Percentiles rank a stretch among this genome's conserved stretches.
phyloP scores from a whole-genome alignment of 2,113 vertebrate species.

The Corythornis vintsioides region DNA sequence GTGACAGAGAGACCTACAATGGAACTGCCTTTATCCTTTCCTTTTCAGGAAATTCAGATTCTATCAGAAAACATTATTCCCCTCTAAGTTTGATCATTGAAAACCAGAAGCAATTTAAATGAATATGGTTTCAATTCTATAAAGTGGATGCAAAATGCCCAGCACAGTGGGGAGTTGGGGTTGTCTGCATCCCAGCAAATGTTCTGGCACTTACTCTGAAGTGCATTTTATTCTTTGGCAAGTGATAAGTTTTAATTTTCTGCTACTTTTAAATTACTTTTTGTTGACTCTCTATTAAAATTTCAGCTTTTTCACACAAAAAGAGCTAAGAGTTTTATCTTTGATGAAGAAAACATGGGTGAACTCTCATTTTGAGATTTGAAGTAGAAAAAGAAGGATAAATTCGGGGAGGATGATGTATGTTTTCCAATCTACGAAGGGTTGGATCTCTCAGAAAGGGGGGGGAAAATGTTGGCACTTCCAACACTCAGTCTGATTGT shows the following conservation, averaged over 20 bases:
- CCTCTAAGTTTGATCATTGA: background rate
- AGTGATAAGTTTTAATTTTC: background rate
- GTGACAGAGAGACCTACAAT: background rate
- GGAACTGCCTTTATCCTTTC: background rate
- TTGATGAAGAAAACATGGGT: background rate
- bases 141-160: background rate
- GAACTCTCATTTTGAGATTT: background rate
- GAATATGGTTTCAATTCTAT: background rate
- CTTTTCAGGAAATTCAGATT: background rate
- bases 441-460: background rate
- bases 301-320: background rate
- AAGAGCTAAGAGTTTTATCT: background rate
- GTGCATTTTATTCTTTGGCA: background rate
- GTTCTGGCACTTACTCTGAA: background rate
- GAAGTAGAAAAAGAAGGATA: background rate
- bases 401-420: background rate
- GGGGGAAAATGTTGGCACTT: background rate
- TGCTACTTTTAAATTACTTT: background rate
- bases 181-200: background rate
- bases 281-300: background rate
- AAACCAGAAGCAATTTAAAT: background rate
- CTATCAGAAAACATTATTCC: background rate
- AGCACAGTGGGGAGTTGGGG: background rate
- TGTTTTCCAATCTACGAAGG: background rate
- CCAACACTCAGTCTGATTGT: background rate